These are phyloP conservation scores for Xestia c-nigrum DNA, from an alignment of 2,888 invertebrate species.

Conservation along the genomic window DNA sequence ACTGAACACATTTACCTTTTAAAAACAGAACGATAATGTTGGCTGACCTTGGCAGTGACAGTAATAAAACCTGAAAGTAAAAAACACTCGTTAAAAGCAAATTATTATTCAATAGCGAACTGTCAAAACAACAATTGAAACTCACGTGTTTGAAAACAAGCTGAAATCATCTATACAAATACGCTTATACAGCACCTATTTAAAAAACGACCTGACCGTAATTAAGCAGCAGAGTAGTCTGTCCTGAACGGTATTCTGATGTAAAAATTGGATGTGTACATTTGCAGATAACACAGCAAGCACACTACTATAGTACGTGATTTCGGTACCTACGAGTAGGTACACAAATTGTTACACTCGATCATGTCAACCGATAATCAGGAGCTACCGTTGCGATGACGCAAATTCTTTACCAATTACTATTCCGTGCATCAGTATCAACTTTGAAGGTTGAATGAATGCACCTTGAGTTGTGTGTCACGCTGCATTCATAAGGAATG, in stretches of 20 bases:
- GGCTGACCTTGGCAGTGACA: neutral
- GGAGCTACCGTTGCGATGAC: slow-evolving; percentile 24
- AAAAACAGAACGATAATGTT: neutral
- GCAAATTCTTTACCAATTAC: slow-evolving; percentile 9
- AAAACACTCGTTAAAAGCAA: slow-evolving; percentile 7
- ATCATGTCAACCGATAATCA: slow-evolving; percentile 28
- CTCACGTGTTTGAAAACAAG: slow-evolving; percentile 27
- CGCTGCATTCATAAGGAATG: neutral
- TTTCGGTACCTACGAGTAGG: slow-evolving; percentile 12
- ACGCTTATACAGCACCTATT: neutral
- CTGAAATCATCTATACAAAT: neutral
- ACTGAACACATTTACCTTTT: neutral
- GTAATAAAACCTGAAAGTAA: neutral
- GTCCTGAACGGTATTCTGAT: neutral
- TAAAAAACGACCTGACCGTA: neutral
- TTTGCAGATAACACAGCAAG: slow-evolving; percentile 17
- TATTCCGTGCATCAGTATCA: slow-evolving; percentile 4
- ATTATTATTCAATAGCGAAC: neutral
- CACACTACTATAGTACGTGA: slow-evolving; percentile 27
- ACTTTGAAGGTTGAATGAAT: slow-evolving; percentile 1
- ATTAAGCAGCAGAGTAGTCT: neutral
- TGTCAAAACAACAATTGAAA: slow-evolving; percentile 12
- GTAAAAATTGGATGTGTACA: neutral
- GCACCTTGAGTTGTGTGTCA: neutral
- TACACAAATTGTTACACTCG: slow-evolving; percentile 12